Percentiles rank a stretch among this genome's conserved stretches.
Conservation (phyloP, 2,888 invertebrate genomes). For the Carterocephalus palaemon region DNA sequence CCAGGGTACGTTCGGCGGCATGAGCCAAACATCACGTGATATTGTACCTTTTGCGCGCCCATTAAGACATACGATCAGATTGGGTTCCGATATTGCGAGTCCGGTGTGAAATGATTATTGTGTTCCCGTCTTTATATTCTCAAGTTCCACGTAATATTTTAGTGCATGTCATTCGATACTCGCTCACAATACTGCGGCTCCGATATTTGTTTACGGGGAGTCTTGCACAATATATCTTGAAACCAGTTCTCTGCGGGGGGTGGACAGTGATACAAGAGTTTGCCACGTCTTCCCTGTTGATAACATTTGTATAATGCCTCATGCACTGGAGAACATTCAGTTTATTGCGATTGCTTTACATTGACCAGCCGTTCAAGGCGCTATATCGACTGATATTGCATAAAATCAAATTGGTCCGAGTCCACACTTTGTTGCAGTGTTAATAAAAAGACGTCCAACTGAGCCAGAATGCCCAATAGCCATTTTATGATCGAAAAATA, state of each 20-base stretch:
- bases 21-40: constrained; percentile 19
- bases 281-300: background rate
- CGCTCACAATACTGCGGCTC: constrained; percentile 14
- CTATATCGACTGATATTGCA: background rate
- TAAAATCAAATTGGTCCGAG: too few species aligned
- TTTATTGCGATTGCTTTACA: background rate
- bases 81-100: constrained; percentile 3
- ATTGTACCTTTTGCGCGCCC: constrained; percentile 31
- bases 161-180: constrained; percentile 54
- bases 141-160: constrained; percentile 48
- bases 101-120: constrained; percentile 58
- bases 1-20: constrained; percentile 29
- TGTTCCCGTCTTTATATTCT: constrained; percentile 55
- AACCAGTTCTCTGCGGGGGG: background rate
- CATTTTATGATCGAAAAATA: too few species aligned
- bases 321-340: too few species aligned
- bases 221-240: background rate
- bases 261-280: background rate
- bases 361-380: background rate
- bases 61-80: constrained; percentile 1
- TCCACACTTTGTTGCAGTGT: too few species aligned
- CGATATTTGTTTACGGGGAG: constrained; percentile 20
- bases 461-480: too few species aligned
- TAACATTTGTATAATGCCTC: too few species aligned
- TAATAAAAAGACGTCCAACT: too few species aligned